Evolutionary conservation across 1,140 invertebrate genomes (phyloP).

Genomic region (Atta cephalotes): DNA sequence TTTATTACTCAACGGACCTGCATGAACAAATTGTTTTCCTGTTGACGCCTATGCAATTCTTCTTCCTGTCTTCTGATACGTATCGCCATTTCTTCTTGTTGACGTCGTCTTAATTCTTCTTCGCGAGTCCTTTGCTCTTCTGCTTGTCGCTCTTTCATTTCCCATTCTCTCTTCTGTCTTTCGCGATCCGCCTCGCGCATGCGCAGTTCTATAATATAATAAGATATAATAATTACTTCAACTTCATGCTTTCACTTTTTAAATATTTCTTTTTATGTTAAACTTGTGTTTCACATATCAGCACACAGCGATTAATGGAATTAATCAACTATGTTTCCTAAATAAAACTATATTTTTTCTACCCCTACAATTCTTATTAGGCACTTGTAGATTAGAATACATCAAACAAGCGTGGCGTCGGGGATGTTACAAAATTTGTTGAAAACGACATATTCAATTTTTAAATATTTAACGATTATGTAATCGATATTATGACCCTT

Average conservation of each 20-base stretch:
- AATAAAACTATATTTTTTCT: constrained; percentile 78
- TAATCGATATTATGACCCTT: too few species aligned
- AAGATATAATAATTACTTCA: constrained; percentile 24
- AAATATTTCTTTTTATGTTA: background rate
- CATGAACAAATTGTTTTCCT: constrained; percentile 93
- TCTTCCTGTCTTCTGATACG: constrained; percentile 93
- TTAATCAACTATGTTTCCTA: constrained; percentile 81
- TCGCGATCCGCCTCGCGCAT: constrained; percentile 95
- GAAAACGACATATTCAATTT: background rate
- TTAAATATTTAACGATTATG: too few species aligned
- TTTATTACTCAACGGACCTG: constrained; percentile 86
- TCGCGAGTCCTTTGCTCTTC: constrained; percentile 93
- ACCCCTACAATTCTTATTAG: constrained; percentile 77
- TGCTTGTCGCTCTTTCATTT: constrained; percentile 93
- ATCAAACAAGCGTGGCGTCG: constrained; percentile 83
- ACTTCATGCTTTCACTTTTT: background rate
- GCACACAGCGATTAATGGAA: constrained; percentile 77
- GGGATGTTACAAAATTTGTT: constrained; percentile 65
- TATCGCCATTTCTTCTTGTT: constrained; percentile 91
- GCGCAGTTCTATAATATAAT: constrained; percentile 89
- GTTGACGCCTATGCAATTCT: constrained; percentile 92
- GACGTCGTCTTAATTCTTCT: constrained; percentile 90
- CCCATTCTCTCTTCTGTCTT: constrained; percentile 94
- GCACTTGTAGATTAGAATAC: constrained; percentile 79
- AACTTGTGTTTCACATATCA: constrained; percentile 78